A percentile compares a stretch with the other conserved stretches of the same genome.
These are phyloP conservation scores for Ectemnius cavifrons DNA, from an alignment of 2,888 invertebrate genomes.

Conservation along the genomic window DNA sequence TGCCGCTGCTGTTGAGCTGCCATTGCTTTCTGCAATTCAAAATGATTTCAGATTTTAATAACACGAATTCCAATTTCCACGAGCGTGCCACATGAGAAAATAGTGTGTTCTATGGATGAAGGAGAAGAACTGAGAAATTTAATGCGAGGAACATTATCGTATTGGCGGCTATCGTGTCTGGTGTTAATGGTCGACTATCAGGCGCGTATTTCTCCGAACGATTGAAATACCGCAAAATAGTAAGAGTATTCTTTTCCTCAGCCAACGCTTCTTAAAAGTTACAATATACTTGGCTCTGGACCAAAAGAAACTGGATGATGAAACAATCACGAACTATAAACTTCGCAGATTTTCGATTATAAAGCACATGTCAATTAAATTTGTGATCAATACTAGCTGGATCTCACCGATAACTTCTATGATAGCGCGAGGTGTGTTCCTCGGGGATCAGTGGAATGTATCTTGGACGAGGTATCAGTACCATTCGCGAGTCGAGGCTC, in stretches of 20 bases:
- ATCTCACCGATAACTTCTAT: no score
- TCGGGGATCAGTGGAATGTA: constrained; percentile 8
- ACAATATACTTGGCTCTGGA: background rate
- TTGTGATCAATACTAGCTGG: no score
- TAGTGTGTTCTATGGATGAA: background rate
- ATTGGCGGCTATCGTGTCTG: background rate
- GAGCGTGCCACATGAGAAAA: no score
- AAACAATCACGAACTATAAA: no score
- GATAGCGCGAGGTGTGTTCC: no score
- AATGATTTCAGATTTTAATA: constrained; percentile 2
- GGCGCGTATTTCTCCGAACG: background rate
- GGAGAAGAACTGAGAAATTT: background rate
- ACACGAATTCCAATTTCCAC: no score
- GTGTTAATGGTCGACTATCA: background rate
- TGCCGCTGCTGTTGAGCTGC: constrained; percentile 87
- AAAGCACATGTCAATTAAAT: no score
- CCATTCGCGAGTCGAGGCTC: constrained; percentile 70
- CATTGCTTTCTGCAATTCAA: constrained; percentile 76
- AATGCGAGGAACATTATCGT: background rate
- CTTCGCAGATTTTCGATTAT: no score
- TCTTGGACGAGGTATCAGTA: constrained; percentile 26
- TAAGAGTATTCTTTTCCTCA: background rate
- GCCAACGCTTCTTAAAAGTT: background rate
- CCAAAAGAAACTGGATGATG: background rate
- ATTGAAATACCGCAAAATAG: background rate